Evolutionary conservation across 2,113 vertebrate species (phyloP).

Genomic region (Pseudorasbora parva): DNA sequence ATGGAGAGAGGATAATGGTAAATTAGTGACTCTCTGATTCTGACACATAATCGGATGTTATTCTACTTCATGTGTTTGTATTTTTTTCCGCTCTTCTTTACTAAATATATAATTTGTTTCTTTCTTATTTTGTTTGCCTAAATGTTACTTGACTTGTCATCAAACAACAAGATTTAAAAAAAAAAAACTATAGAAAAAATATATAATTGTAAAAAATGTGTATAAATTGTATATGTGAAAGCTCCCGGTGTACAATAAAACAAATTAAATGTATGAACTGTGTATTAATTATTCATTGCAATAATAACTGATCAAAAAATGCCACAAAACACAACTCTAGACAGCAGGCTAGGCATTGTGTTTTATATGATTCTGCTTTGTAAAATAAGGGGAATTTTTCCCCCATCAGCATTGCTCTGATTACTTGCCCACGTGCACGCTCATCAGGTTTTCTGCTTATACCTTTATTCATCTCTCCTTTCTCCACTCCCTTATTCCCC

Average conservation of each 20-base stretch:
- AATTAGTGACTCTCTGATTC: not conserved
- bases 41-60: slow-evolving; percentile 29
- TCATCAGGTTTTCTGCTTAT: not conserved
- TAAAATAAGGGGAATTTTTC: not conserved
- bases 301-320: slow-evolving; percentile 16
- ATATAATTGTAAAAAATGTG: slow-evolving; percentile 59
- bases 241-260: slow-evolving; percentile 78
- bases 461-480: slow-evolving; percentile 43
- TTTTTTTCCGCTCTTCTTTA: slow-evolving; percentile 62
- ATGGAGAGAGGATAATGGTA: not conserved
- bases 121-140: slow-evolving; percentile 58
- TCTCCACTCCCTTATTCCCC: slow-evolving; percentile 58
- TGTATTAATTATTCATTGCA: slow-evolving; percentile 51
- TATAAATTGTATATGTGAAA: slow-evolving; percentile 74
- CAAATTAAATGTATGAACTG: slow-evolving; percentile 42
- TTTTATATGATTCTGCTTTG: not conserved
- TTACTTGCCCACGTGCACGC: slow-evolving; percentile 14
- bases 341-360: not conserved
- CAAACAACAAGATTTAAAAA: slow-evolving; percentile 38
- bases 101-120: slow-evolving; percentile 61
- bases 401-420: not conserved
- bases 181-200: slow-evolving; percentile 43
- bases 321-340: not conserved
- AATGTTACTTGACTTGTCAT: slow-evolving; percentile 51
- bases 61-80: slow-evolving; percentile 61